A percentile compares a stretch with the other conserved stretches of the same genome.
These are phyloP conservation scores for Drosophila prostipennis DNA, from an alignment of 2,888 invertebrate species.

Conservation along the genomic window DNA sequence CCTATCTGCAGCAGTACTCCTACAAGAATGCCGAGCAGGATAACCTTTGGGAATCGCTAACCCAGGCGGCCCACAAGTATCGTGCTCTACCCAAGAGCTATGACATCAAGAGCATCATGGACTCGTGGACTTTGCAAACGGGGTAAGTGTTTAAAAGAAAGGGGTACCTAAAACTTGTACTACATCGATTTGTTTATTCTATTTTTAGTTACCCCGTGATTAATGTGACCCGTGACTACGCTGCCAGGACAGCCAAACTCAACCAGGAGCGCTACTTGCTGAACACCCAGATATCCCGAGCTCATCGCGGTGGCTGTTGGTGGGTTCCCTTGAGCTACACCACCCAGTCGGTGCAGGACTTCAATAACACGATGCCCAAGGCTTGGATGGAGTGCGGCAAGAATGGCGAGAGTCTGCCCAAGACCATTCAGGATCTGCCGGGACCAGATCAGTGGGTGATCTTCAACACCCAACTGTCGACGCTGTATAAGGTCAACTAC, in stretches of 20 bases:
- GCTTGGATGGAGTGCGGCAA: slow-evolving; percentile 85
- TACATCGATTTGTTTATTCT: not conserved
- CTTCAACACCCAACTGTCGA: slow-evolving; percentile 90
- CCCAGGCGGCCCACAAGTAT: slow-evolving; percentile 85
- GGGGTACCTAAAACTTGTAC: not conserved
- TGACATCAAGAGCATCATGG: slow-evolving; percentile 91
- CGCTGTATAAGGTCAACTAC: slow-evolving; percentile 91
- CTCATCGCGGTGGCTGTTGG: slow-evolving; percentile 84
- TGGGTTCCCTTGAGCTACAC: slow-evolving; percentile 88
- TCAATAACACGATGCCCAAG: slow-evolving; percentile 85
- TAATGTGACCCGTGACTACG: slow-evolving; percentile 87
- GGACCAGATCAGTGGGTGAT: slow-evolving; percentile 87
- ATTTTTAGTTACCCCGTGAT: slow-evolving; percentile 89
- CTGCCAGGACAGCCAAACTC: slow-evolving; percentile 85
- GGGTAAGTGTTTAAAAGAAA: slow-evolving; percentile 84
- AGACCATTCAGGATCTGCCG: slow-evolving; percentile 83
- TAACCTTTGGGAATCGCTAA: slow-evolving; percentile 92
- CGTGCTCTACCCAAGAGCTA: slow-evolving; percentile 85
- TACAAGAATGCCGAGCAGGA: slow-evolving; percentile 92
- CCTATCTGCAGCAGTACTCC: slow-evolving; percentile 87
- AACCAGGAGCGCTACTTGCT: slow-evolving; percentile 85
- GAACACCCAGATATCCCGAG: slow-evolving; percentile 72
- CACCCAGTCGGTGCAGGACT: slow-evolving; percentile 84
- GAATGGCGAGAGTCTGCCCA: slow-evolving; percentile 58
- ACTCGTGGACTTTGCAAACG: slow-evolving; percentile 93